These are phyloP conservation scores for Drosophila repletoides DNA, from an alignment of 1,140 invertebrate species.

Conservation along the genomic window DNA sequence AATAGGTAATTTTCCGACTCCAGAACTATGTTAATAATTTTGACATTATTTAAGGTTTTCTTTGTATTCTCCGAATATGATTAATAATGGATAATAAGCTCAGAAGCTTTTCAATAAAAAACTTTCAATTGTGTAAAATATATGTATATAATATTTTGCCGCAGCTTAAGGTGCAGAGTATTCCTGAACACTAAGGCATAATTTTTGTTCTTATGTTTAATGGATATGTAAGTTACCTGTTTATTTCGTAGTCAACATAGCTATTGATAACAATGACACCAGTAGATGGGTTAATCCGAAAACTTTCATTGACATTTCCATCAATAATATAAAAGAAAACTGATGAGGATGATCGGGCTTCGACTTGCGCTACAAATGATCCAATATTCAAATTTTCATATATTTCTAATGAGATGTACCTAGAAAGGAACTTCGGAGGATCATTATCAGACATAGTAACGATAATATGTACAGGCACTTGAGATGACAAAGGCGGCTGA, in stretches of 20 bases:
- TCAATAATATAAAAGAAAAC: constrained; percentile 91
- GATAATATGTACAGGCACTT: constrained; percentile 92
- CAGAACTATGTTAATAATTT: no score
- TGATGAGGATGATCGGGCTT: constrained; percentile 90
- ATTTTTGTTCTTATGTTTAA: background rate
- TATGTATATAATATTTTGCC: no score
- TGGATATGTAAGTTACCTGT: constrained; percentile 51
- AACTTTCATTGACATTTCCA: constrained; percentile 89
- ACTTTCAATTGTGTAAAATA: no score
- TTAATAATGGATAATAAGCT: no score
- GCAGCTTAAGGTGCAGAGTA: no score
- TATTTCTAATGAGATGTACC: constrained; percentile 89
- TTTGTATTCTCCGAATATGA: no score
- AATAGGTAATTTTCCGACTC: no score
- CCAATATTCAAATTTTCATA: constrained; percentile 92
- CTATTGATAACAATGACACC: constrained; percentile 90
- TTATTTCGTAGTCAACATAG: constrained; percentile 91
- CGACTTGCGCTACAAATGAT: constrained; percentile 89
- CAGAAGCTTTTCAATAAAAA: no score
- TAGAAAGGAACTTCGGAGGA: constrained; percentile 88
- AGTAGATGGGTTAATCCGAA: constrained; percentile 92
- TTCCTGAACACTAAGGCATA: no score
- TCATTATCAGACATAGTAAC: constrained; percentile 95
- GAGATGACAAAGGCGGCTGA: constrained; percentile 87
- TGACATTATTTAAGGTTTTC: no score